phyloP scores from a whole-genome alignment of 2,797 vertebrate species.

The Leptatherina wallacei region DNA sequence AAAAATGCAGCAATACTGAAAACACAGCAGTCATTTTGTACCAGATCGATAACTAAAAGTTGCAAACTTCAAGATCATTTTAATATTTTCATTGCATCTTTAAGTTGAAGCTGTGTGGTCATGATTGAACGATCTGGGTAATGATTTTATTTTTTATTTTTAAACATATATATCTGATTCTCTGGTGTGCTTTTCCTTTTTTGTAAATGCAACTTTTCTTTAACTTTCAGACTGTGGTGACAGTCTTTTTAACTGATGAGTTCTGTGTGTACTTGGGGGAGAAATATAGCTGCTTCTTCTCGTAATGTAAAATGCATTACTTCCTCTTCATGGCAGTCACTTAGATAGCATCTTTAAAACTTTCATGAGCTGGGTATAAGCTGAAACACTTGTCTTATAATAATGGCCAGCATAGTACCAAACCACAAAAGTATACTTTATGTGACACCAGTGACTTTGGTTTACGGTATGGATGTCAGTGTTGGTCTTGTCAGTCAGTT shows the following conservation, averaged over 20 bases:
- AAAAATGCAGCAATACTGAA: not conserved
- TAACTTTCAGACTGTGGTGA: slow-evolving; percentile 3
- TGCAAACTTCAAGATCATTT: not conserved
- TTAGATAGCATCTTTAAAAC: slow-evolving; percentile 26
- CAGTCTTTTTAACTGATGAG: slow-evolving; percentile 15
- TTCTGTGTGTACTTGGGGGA: not conserved
- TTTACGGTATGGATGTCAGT: not conserved
- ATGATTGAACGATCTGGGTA: slow-evolving; percentile 2
- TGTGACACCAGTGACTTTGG: not conserved
- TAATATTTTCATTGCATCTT: not conserved
- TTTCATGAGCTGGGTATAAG: not conserved
- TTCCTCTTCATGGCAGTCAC: slow-evolving; percentile 33
- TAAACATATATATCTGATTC: not conserved
- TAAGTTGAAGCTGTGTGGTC: not conserved
- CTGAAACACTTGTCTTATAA: not conserved
- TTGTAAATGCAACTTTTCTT: slow-evolving; percentile 17
- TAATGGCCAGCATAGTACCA: slow-evolving; percentile 2
- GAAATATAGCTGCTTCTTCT: slow-evolving; percentile 18
- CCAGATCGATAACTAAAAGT: slow-evolving; percentile 1
- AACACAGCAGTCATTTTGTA: slow-evolving; percentile 18
- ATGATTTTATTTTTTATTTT: not conserved
- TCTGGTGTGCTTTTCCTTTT: not conserved
- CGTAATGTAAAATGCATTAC: slow-evolving; percentile 24
- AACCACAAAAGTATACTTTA: not conserved
- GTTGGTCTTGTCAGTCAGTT: not conserved